Percentiles rank a stretch among this genome's conserved stretches.
phyloP scores from a whole-genome alignment of 2,113 vertebrate genomes.

The Hystrix cristata region DNA sequence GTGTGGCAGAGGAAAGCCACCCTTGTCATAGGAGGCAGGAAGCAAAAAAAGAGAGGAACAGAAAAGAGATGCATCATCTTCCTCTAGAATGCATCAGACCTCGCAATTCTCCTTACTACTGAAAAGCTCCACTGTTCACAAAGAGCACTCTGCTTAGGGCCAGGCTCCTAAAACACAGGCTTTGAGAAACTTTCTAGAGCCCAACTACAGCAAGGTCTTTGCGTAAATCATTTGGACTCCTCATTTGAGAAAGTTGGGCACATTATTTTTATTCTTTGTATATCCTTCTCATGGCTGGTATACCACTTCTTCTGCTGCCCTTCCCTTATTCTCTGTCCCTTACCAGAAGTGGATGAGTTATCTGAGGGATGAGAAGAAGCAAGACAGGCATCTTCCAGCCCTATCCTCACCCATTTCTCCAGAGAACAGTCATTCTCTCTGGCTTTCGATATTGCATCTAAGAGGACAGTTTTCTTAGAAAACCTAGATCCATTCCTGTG shows the following conservation, averaged over 20 bases:
- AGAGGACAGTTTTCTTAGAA: background rate
- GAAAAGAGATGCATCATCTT: background rate
- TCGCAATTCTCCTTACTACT: too few species aligned
- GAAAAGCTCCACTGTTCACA: background rate
- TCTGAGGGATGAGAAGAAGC: too few species aligned
- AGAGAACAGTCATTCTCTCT: background rate
- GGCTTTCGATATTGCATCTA: too few species aligned
- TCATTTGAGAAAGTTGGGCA: background rate
- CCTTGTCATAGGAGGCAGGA: background rate
- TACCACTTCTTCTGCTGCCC: accelerated
- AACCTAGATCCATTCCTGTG: background rate
- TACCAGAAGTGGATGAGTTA: accelerated
- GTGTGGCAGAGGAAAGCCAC: background rate
- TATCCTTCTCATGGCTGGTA: accelerated
- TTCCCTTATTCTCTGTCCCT: accelerated
- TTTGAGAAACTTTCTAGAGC: background rate
- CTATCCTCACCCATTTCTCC: background rate
- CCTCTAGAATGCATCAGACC: background rate
- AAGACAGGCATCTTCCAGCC: accelerated
- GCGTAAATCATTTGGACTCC: background rate
- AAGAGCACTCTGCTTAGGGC: too few species aligned
- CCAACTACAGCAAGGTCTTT: background rate
- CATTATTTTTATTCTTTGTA: accelerated
- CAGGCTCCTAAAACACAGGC: background rate
- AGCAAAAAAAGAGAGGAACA: background rate